phyloP scores from a whole-genome alignment of 2,888 invertebrate genomes.

The Caenorhabditis sinica region DNA sequence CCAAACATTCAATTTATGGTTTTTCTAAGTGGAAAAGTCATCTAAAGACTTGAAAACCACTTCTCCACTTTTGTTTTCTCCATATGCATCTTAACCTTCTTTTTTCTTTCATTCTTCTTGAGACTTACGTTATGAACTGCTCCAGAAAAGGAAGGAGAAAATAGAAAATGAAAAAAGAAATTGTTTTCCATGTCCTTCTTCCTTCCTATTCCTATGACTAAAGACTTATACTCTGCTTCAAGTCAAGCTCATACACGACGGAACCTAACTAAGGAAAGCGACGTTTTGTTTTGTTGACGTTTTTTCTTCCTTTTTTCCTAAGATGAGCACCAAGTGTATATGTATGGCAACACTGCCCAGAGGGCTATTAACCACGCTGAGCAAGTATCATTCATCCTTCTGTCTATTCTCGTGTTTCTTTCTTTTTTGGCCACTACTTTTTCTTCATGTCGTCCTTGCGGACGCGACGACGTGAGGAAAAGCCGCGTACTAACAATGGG shows the following conservation, averaged over 20 bases:
- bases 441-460: slow-evolving; percentile 9
- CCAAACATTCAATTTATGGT: slow-evolving; percentile 32
- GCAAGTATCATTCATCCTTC: slow-evolving; percentile 63
- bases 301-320: slow-evolving; percentile 24
- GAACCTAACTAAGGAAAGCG: slow-evolving; percentile 23
- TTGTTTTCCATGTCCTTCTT: slow-evolving; percentile 44
- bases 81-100: not conserved
- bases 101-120: slow-evolving; percentile 15
- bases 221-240: slow-evolving; percentile 21
- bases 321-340: slow-evolving; percentile 58
- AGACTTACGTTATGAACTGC: slow-evolving; percentile 50
- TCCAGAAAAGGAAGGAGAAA: slow-evolving; percentile 1
- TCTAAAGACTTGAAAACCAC: too few relatives aligned
- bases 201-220: slow-evolving; percentile 30
- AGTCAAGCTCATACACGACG: slow-evolving; percentile 10
- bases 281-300: slow-evolving; percentile 31
- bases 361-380: slow-evolving; percentile 66
- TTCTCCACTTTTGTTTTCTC: not conserved
- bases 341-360: slow-evolving; percentile 58
- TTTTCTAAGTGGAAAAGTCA: not conserved
- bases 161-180: slow-evolving; percentile 18
- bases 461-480: slow-evolving; percentile 30
- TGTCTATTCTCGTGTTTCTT: slow-evolving; percentile 55
- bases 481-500: slow-evolving; percentile 50
- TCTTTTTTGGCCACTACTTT: slow-evolving; percentile 46